Evolutionary conservation across 1,140 invertebrate species (phyloP).

Genomic region (Mya arenaria): DNA sequence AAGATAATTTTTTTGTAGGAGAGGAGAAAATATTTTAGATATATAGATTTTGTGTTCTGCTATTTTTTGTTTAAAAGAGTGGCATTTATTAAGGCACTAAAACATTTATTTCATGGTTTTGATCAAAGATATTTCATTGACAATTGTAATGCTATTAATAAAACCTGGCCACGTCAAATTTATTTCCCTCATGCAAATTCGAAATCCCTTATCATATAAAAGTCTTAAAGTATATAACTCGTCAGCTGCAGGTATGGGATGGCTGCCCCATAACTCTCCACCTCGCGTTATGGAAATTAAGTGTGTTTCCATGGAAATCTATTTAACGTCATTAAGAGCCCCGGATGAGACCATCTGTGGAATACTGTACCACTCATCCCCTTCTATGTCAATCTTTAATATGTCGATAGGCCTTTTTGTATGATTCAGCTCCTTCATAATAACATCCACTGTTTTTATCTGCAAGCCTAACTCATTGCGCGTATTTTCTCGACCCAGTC

Average conservation of each 20-base stretch:
- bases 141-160: background rate
- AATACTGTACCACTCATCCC: constrained; percentile 33
- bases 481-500: constrained; percentile 29
- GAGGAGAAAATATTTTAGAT: too few relatives aligned
- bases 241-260: background rate
- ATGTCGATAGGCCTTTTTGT: constrained; percentile 43
- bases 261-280: background rate
- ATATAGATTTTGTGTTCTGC: too few relatives aligned
- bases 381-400: constrained; percentile 53
- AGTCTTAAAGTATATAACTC: constrained; percentile 16
- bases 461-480: background rate
- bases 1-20: too few relatives aligned
- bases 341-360: constrained; percentile 34
- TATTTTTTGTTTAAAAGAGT: too few relatives aligned
- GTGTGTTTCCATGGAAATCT: constrained; percentile 20
- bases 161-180: constrained; percentile 9
- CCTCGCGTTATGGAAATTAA: background rate
- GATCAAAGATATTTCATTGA: constrained; percentile 28
- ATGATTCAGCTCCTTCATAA: constrained; percentile 25
- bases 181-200: constrained; percentile 42
- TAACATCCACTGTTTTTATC: constrained; percentile 33
- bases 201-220: constrained; percentile 26
- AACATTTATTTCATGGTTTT: too few relatives aligned
- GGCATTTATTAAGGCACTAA: too few relatives aligned
- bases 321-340: background rate